Conservation (phyloP, 1,140 invertebrate species). For the Diploscapter pachys region DNA sequence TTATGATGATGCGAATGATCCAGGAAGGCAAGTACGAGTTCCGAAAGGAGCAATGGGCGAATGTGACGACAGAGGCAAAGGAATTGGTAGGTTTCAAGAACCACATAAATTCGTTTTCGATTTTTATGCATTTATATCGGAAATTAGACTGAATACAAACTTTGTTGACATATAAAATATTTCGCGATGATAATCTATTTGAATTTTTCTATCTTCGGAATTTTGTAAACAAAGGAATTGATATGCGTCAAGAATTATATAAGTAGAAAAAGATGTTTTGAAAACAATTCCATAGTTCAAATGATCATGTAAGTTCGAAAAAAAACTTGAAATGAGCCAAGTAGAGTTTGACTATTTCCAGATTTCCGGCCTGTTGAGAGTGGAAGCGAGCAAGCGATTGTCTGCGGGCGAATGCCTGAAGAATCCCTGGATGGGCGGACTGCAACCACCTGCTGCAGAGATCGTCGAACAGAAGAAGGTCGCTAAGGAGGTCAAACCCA, state of each 20-base stretch:
- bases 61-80: conserved; percentile 78
- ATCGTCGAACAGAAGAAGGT: conserved; percentile 3
- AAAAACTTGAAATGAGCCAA: not conserved
- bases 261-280: conserved; percentile 6
- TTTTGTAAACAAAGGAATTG: not conserved
- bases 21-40: conserved; percentile 85
- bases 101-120: not conserved
- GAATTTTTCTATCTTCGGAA: too few relatives aligned
- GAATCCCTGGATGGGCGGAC: conserved; percentile 59
- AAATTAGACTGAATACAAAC: too few relatives aligned
- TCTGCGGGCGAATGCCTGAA: conserved; percentile 61
- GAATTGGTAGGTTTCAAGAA: conserved; percentile 62
- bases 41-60: conserved; percentile 82
- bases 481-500: conserved; percentile 8
- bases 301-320: too few relatives aligned
- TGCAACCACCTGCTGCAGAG: conserved; percentile 21
- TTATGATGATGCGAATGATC: conserved; percentile 88
- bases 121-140: not conserved
- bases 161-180: too few relatives aligned
- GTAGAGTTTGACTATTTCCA: conserved; percentile 39
- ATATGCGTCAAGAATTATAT: not conserved
- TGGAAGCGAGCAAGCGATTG: conserved; percentile 60
- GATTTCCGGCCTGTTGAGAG: conserved; percentile 62
- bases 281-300: too few relatives aligned
- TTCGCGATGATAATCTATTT: too few relatives aligned